These are phyloP conservation scores for Trichosurus vulpecula DNA, from an alignment of 2,797 vertebrate species.

Conservation along the genomic window DNA sequence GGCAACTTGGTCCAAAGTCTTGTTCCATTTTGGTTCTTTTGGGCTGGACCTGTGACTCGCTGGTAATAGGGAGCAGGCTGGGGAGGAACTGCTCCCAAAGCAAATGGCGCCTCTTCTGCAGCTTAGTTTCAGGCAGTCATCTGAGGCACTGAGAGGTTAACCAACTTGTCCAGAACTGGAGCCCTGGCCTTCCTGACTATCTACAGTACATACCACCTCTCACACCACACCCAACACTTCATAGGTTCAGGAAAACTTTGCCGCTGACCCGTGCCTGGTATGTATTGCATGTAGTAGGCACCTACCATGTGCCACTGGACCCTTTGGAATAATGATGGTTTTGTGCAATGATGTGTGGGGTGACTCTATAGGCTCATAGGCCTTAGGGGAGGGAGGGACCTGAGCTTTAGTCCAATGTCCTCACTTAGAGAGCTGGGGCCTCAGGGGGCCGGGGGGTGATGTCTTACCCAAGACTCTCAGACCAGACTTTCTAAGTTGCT, in stretches of 20 bases:
- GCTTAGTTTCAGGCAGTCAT: neutral
- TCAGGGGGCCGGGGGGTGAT: no score
- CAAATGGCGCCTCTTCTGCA: no score
- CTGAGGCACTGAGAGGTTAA: neutral
- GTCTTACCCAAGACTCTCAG: neutral
- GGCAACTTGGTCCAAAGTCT: neutral
- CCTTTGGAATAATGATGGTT: neutral
- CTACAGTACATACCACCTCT: neutral
- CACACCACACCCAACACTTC: neutral
- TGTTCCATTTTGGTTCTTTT: neutral
- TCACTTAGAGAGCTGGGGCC: neutral
- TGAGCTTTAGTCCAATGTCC: neutral
- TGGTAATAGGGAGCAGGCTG: neutral
- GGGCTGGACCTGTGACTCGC: neutral
- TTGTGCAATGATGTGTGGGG: neutral
- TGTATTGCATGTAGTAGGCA: neutral
- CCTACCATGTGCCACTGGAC: neutral
- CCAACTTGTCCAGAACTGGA: no score
- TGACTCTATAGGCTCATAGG: neutral
- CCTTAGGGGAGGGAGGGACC: neutral
- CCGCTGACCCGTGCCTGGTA: no score
- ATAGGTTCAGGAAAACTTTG: neutral
- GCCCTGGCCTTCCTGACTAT: neutral
- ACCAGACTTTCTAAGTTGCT: neutral
- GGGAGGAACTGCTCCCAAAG: neutral